Evolutionary conservation across 2,797 vertebrate species (phyloP).

Genomic region (Limosa lapponica): DNA sequence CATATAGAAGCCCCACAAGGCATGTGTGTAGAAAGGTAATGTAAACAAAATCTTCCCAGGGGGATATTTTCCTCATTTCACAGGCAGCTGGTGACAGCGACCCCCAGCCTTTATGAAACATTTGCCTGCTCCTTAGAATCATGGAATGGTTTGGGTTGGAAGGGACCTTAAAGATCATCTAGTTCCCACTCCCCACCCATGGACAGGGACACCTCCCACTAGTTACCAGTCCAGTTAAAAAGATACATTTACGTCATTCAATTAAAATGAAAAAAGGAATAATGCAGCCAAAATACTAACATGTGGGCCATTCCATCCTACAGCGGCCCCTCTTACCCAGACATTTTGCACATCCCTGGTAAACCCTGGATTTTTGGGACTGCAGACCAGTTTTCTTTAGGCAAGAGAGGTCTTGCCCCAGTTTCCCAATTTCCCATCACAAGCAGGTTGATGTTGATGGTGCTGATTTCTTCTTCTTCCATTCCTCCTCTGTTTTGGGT

Average conservation of each 20-base stretch:
- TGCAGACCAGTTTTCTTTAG: background rate
- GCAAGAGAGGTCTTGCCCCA: background rate
- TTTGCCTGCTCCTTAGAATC: background rate
- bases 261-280: background rate
- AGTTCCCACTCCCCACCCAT: background rate
- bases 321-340: background rate
- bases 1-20: fast-evolving
- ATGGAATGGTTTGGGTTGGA: background rate
- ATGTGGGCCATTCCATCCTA: background rate
- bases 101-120: background rate
- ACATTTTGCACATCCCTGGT: background rate
- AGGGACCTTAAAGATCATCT: background rate
- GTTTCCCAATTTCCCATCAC: background rate
- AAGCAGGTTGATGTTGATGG: background rate
- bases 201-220: background rate
- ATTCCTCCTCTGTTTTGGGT: background rate
- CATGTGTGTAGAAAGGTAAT: background rate
- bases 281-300: background rate
- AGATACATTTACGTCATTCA: background rate
- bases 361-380: background rate
- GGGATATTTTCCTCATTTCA: background rate
- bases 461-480: background rate
- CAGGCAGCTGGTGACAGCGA: background rate
- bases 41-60: background rate
- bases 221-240: background rate